A percentile compares a stretch with the other conserved stretches of the same genome.
phyloP scores from a whole-genome alignment of 2,888 invertebrate genomes.

The Xestia ashworthii region DNA sequence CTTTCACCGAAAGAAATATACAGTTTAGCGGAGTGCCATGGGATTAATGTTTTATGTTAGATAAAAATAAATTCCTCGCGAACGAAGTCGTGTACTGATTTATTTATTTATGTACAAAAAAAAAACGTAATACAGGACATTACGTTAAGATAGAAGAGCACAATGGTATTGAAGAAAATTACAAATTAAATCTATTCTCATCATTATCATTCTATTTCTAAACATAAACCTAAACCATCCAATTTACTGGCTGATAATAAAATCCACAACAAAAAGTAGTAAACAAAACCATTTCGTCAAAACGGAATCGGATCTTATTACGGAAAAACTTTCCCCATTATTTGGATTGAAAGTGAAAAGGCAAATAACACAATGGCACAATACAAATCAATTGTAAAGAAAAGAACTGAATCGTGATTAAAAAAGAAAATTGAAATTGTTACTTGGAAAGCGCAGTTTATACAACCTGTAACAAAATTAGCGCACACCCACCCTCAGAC shows the following conservation, averaged over 20 bases:
- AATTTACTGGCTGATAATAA: neutral
- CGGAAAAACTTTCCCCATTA: constrained; percentile 18
- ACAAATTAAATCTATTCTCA: neutral
- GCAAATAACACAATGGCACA: constrained; percentile 20
- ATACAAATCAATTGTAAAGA: constrained; percentile 13
- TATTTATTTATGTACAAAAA: neutral
- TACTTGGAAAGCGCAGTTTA: constrained; percentile 26
- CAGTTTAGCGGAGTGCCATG: neutral
- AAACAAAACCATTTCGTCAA: constrained; percentile 12
- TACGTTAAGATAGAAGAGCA: neutral
- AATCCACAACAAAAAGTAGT: neutral
- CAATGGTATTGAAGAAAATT: neutral
- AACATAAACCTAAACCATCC: neutral
- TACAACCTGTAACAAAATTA: neutral
- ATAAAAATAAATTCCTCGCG: neutral
- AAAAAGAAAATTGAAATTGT: neutral
- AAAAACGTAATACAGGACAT: neutral
- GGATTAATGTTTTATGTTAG: neutral
- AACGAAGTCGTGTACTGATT: neutral
- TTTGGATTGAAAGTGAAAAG: constrained; percentile 31
- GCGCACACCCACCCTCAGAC: no score
- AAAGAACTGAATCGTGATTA: neutral
- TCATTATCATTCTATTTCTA: neutral
- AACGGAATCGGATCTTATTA: neutral
- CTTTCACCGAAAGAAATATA: neutral